Percentiles rank a stretch among this genome's conserved stretches.
phyloP scores from a whole-genome alignment of 2,113 vertebrate genomes.

The Euleptes europaea region DNA sequence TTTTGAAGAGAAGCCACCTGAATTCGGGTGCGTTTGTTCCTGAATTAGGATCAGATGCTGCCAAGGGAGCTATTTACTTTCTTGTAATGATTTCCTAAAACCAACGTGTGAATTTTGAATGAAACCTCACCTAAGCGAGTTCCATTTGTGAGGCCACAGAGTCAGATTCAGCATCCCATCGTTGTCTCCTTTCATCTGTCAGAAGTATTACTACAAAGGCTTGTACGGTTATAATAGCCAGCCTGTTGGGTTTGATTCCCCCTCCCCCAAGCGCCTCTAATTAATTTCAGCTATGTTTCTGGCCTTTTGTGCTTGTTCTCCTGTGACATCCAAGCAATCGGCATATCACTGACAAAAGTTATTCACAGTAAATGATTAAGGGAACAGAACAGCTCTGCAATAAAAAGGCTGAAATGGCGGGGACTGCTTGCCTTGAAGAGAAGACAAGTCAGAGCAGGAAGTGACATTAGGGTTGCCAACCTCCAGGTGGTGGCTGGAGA shows the following conservation, averaged over 20 bases:
- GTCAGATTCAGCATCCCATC: not conserved
- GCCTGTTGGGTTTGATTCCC: not conserved
- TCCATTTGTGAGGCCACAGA: not conserved
- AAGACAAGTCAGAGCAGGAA: not conserved
- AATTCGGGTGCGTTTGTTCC: not conserved
- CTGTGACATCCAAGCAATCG: not conserved
- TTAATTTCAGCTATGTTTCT: fast-evolving
- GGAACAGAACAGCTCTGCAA: not conserved
- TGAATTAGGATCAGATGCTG: not conserved
- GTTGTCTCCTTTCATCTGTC: not conserved
- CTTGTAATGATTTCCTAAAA: not conserved
- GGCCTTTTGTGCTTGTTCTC: not conserved
- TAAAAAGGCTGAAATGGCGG: not conserved
- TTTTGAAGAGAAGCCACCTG: not conserved
- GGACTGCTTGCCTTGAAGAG: not conserved
- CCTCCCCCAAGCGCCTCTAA: not conserved
- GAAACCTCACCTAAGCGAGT: not conserved
- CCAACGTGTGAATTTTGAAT: not conserved
- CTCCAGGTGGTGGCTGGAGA: too few relatives aligned
- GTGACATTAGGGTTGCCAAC: too few relatives aligned
- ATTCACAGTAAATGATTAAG: not conserved
- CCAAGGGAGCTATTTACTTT: not conserved
- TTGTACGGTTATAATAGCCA: not conserved
- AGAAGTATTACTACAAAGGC: not conserved
- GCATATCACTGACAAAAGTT: fast-evolving